phyloP scores from a whole-genome alignment of 2,113 vertebrate genomes.

The Chloroceryle aenea region DNA sequence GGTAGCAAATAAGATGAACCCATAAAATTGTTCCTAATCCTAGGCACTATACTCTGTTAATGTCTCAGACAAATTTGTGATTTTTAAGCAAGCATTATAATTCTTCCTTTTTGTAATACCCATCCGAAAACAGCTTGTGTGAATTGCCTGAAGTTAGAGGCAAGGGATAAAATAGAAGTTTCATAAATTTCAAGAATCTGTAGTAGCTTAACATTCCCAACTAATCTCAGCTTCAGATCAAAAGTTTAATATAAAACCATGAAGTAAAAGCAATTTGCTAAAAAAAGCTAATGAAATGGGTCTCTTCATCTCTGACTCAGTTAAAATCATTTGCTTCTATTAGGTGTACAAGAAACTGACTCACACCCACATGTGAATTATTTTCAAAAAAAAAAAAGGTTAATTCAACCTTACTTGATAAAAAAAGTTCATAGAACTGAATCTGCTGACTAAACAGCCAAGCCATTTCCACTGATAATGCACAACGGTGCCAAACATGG shows the following conservation, averaged over 20 bases:
- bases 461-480: background rate
- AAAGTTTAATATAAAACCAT: background rate
- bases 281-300: background rate
- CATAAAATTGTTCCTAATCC: background rate
- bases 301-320: constrained; percentile 1
- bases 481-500: background rate
- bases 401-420: background rate
- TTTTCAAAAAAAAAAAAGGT: background rate
- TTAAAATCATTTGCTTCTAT: background rate
- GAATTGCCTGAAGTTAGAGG: background rate
- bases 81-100: background rate
- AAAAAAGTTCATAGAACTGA: background rate
- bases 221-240: background rate
- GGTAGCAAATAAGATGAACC: background rate
- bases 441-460: background rate
- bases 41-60: background rate
- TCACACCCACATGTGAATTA: background rate
- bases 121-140: background rate
- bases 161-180: background rate
- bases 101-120: background rate
- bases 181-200: background rate
- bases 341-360: constrained; percentile 4
- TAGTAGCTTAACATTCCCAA: background rate
- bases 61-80: background rate
- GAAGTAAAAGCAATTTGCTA: background rate